phyloP scores from a whole-genome alignment of 2,888 invertebrate genomes.

The Camptogramma bilineatum region DNA sequence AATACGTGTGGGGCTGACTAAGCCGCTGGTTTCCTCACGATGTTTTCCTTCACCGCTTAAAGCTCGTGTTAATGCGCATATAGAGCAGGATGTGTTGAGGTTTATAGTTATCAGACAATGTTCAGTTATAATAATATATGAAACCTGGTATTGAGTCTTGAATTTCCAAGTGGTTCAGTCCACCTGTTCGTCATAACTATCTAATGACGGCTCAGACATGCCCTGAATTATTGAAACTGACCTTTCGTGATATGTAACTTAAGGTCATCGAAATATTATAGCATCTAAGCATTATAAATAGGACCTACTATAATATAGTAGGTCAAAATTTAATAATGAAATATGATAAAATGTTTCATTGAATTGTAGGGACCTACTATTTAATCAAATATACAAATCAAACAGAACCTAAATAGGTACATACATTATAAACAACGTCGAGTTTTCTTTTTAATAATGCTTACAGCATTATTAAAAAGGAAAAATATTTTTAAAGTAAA shows the following conservation, averaged over 20 bases:
- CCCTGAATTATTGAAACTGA: slow-evolving; percentile 45
- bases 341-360: background rate
- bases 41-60: no score
- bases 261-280: slow-evolving; percentile 6
- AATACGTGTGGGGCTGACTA: no score
- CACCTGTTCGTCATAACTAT: slow-evolving; percentile 45
- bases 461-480: no score
- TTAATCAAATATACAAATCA: no score
- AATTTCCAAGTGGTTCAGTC: slow-evolving; percentile 36
- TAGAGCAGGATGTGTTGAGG: background rate
- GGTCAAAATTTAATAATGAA: background rate
- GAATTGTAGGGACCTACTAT: no score
- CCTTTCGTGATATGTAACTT: slow-evolving; percentile 39
- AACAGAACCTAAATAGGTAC: no score
- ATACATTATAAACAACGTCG: no score
- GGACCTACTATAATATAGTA: background rate
- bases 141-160: slow-evolving; percentile 11
- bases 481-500: no score
- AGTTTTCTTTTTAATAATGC: no score
- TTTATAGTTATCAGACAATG: background rate
- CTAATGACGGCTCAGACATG: slow-evolving; percentile 32
- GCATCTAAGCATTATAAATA: slow-evolving; percentile 6
- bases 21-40: no score
- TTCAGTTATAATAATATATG: background rate
- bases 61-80: no score